Conservation (phyloP, 2,888 invertebrate species). For the Drosophila mimetica region DNA sequence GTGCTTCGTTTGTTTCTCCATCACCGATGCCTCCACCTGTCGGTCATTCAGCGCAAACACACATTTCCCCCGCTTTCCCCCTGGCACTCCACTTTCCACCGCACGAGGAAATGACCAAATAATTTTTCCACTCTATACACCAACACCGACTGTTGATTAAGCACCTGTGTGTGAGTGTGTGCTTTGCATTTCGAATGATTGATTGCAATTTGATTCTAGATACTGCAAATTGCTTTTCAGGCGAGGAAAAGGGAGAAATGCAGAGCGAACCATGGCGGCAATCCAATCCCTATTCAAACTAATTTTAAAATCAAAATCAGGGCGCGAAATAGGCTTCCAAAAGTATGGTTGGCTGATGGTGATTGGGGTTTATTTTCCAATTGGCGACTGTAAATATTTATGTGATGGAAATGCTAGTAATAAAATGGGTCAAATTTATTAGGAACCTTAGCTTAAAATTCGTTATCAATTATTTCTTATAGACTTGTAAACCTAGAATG, state of each 20-base stretch:
- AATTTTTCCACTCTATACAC: constrained; percentile 16
- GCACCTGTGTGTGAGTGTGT: constrained; percentile 20
- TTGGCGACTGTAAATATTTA: not conserved
- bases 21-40: constrained; percentile 14
- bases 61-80: constrained; percentile 17
- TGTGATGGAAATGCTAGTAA: not conserved
- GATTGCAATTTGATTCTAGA: constrained; percentile 65
- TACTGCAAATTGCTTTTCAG: constrained; percentile 52
- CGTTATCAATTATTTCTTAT: too few relatives aligned
- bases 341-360: not conserved
- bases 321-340: not conserved
- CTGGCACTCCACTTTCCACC: not conserved
- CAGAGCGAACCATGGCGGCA: constrained; percentile 1
- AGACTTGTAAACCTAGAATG: not conserved
- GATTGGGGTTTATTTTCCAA: not conserved
- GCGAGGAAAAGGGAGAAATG: constrained; percentile 2
- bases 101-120: constrained; percentile 24
- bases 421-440: not conserved
- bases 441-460: too few relatives aligned
- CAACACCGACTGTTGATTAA: constrained; percentile 28
- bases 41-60: constrained; percentile 11
- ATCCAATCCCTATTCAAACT: constrained; percentile 18
- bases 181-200: constrained; percentile 65
- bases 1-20: constrained; percentile 15
- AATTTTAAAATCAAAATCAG: constrained; percentile 3